Evolutionary conservation across 2,113 vertebrate genomes (phyloP).

Genomic region (Gambusia affinis): DNA sequence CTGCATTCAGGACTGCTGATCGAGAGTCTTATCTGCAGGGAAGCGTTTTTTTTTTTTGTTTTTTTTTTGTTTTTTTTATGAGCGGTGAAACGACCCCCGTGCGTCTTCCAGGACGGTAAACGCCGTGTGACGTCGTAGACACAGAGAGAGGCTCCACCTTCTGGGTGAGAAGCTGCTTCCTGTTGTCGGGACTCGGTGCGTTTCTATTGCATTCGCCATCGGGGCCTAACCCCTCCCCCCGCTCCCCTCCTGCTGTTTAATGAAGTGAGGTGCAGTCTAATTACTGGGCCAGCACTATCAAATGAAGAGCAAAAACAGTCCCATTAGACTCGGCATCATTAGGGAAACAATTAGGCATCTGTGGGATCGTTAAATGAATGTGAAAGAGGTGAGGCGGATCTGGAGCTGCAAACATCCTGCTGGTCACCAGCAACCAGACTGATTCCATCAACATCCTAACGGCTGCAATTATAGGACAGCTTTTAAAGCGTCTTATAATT

Average conservation of each 20-base stretch:
- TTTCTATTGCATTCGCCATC: slow-evolving; percentile 4
- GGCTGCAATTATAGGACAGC: neutral
- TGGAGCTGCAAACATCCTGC: slow-evolving; percentile 11
- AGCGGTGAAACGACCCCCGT: no score
- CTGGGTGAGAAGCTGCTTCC: neutral
- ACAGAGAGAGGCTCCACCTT: no score
- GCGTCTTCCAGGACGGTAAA: no score
- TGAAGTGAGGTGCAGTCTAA: slow-evolving; percentile 80
- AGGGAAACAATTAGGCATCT: slow-evolving; percentile 83
- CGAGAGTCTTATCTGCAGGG: no score
- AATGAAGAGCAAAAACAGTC: slow-evolving; percentile 82
- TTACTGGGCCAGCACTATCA: slow-evolving; percentile 77
- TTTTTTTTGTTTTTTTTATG: no score
- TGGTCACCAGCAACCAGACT: neutral
- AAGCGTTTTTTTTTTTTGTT: no score
- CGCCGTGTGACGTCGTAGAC: no score
- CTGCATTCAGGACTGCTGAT: no score
- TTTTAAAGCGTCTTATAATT: neutral
- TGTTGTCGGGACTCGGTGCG: neutral
- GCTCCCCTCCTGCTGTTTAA: slow-evolving; percentile 64
- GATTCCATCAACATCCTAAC: neutral
- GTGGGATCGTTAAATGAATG: slow-evolving; percentile 68
- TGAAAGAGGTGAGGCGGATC: slow-evolving; percentile 1
- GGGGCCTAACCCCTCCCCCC: neutral
- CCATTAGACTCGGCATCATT: slow-evolving; percentile 81